These are phyloP conservation scores for Scomber colias DNA, from an alignment of 2,113 vertebrate species.

Conservation along the genomic window DNA sequence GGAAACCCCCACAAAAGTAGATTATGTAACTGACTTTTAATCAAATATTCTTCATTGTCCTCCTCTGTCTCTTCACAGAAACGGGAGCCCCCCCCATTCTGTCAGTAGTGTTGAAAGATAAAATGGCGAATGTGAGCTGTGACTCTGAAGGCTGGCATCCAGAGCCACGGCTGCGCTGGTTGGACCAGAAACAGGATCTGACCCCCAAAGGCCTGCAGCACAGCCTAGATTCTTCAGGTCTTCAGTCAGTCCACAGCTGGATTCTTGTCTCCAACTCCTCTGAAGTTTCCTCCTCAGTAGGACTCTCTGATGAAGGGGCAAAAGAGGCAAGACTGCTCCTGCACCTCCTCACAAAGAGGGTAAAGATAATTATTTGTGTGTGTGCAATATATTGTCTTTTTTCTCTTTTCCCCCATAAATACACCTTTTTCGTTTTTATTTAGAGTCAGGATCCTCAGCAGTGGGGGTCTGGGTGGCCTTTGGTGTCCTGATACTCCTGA, in stretches of 20 bases:
- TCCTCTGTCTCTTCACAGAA: slow-evolving; percentile 34
- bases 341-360: fast-evolving
- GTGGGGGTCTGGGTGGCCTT: slow-evolving; percentile 40
- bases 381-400: fast-evolving
- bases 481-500: background rate
- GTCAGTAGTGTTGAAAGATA: background rate
- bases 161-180: slow-evolving; percentile 67
- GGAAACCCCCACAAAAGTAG: background rate
- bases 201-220: background rate
- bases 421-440: background rate
- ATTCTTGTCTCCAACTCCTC: slow-evolving; percentile 30
- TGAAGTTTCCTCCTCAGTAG: slow-evolving; percentile 69
- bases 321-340: slow-evolving; percentile 38
- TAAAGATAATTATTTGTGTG: background rate
- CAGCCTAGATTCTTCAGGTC: background rate
- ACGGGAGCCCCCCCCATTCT: slow-evolving; percentile 59
- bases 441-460: slow-evolving; percentile 8
- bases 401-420: fast-evolving
- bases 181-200: background rate
- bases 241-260: slow-evolving; percentile 74
- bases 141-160: slow-evolving; percentile 79
- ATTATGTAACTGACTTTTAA: fast-evolving
- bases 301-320: no score
- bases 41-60: slow-evolving; percentile 2
- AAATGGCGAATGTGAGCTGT: slow-evolving; percentile 74